phyloP scores from a whole-genome alignment of 1,140 invertebrate genomes.

The Eufriesea mexicana region DNA sequence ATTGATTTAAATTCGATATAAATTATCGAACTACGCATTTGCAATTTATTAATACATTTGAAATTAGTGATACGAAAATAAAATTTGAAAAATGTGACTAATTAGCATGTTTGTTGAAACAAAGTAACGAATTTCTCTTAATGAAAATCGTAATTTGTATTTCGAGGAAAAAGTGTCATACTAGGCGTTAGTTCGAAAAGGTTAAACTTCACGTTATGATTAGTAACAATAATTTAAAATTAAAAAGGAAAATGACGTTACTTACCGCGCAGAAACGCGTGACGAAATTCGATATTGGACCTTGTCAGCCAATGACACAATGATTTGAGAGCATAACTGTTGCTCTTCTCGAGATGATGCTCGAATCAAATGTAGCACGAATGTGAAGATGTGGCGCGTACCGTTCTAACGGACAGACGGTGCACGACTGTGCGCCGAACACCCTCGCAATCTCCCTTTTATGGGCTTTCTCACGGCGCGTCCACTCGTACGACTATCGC shows the following conservation, averaged over 20 bases:
- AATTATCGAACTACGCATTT: neutral
- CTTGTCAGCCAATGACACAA: conserved; percentile 37
- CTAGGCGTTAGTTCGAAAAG: neutral
- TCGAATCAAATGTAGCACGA: conserved; percentile 28
- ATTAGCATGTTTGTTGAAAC: too few relatives aligned
- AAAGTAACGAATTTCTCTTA: neutral
- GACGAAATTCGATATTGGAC: conserved; percentile 44
- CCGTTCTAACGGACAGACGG: conserved; percentile 57
- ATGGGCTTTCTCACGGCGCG: conserved; percentile 57
- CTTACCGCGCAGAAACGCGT: conserved; percentile 64
- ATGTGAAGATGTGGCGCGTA: conserved; percentile 40
- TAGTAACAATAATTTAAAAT: neutral
- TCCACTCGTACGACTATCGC: conserved; percentile 62
- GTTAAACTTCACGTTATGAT: neutral
- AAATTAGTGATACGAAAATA: neutral
- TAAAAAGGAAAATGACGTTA: neutral
- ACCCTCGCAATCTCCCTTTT: conserved; percentile 68
- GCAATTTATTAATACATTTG: too few relatives aligned
- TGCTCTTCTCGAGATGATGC: conserved; percentile 49
- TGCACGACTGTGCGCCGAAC: conserved; percentile 69
- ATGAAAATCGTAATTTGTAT: neutral
- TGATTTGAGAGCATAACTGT: conserved; percentile 64
- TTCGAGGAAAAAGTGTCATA: neutral
- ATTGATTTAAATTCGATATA: conserved; percentile 9
- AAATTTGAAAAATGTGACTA: neutral